These are phyloP conservation scores for Sibirionetta formosa DNA, from an alignment of 2,797 vertebrate genomes.

Conservation along the genomic window DNA sequence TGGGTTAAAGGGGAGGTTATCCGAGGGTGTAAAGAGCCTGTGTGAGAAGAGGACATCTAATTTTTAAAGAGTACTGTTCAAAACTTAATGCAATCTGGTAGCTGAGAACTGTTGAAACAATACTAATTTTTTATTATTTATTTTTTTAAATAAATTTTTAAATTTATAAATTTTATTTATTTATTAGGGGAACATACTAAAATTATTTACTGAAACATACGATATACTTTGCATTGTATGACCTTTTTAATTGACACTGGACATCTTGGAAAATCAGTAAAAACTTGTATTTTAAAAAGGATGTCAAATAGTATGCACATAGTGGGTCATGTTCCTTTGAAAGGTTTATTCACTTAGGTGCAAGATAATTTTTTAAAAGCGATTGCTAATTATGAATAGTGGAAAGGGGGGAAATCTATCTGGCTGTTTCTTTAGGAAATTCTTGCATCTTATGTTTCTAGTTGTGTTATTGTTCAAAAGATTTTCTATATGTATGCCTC, in stretches of 20 bases:
- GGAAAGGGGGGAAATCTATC: not conserved
- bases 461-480: not conserved
- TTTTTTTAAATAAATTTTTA: no score
- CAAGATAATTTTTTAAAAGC: not conserved
- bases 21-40: no score
- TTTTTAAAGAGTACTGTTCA: not conserved
- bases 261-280: not conserved
- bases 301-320: no score
- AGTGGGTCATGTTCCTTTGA: not conserved
- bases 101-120: not conserved
- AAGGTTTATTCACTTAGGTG: not conserved
- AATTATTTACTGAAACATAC: no score
- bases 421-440: not conserved
- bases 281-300: not conserved
- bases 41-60: not conserved
- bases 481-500: not conserved
- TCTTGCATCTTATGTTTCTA: not conserved
- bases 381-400: not conserved
- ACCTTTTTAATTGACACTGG: not conserved
- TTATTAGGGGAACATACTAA: not conserved
- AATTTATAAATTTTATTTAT: no score
- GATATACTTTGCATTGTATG: not conserved
- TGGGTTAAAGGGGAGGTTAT: not conserved
- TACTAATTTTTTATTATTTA: not conserved
- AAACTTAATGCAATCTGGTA: not conserved